Evolutionary conservation across 1,140 invertebrate genomes (phyloP).

Genomic region (Saccostrea echinata): DNA sequence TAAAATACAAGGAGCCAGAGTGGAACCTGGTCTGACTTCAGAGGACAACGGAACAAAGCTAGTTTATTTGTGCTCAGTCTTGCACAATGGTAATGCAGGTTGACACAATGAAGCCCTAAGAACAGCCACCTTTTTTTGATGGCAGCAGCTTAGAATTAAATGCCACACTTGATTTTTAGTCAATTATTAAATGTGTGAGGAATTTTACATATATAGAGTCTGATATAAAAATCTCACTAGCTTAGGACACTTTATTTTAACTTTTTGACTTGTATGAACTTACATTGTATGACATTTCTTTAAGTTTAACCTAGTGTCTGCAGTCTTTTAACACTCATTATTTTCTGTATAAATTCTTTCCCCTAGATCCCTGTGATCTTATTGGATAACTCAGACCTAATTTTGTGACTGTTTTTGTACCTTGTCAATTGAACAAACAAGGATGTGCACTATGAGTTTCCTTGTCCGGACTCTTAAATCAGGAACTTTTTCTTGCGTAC

Average conservation of each 20-base stretch:
- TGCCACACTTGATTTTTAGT: slow-evolving; percentile 4
- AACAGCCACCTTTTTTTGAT: slow-evolving; percentile 7
- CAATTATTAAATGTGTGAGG: background rate
- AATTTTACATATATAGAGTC: background rate
- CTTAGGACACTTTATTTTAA: background rate
- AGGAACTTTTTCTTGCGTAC: slow-evolving; percentile 28
- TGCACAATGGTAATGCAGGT: slow-evolving; percentile 19
- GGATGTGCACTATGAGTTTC: background rate
- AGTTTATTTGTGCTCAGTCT: slow-evolving; percentile 31
- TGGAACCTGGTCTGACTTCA: slow-evolving; percentile 23
- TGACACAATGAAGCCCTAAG: background rate
- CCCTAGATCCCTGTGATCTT: background rate
- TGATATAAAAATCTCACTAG: background rate
- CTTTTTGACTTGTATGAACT: background rate
- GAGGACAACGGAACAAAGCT: slow-evolving; percentile 13
- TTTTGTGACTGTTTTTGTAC: background rate
- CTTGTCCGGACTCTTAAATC: background rate
- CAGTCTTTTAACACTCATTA: background rate
- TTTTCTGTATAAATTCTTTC: background rate
- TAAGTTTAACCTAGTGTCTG: background rate
- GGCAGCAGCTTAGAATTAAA: background rate
- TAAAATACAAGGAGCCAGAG: background rate
- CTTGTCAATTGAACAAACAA: slow-evolving; percentile 6
- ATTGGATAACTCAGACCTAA: background rate
- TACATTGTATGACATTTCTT: background rate